Percentiles rank a stretch among this genome's conserved stretches.
phyloP scores from a whole-genome alignment of 2,797 vertebrate species.

The Petrocephalus sullivani region DNA sequence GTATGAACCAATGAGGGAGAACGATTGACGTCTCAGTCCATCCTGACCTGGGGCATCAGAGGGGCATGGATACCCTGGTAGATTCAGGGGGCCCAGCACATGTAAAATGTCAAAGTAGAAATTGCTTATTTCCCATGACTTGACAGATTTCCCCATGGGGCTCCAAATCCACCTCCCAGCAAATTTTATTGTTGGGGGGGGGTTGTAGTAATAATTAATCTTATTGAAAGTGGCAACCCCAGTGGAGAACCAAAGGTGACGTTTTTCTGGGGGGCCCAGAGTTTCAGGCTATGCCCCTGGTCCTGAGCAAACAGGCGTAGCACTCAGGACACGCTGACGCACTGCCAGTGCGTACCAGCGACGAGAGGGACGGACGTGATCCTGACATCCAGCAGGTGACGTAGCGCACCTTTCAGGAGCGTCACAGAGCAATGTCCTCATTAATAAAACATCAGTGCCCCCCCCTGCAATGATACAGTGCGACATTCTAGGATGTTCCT shows the following conservation, averaged over 20 bases:
- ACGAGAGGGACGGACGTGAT: neutral
- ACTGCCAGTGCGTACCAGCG: neutral
- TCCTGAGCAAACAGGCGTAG: neutral
- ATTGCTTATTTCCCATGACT: too few species aligned
- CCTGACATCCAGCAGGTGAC: neutral
- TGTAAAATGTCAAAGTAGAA: too few species aligned
- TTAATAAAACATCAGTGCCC: slow-evolving; percentile 53
- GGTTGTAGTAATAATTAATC: neutral
- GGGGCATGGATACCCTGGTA: neutral
- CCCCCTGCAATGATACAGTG: slow-evolving; percentile 39
- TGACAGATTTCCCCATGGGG: too few species aligned
- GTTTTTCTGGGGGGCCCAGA: neutral
- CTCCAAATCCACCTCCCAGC: neutral
- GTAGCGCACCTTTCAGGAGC: slow-evolving; percentile 28
- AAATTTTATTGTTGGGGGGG: neutral
- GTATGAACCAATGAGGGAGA: neutral
- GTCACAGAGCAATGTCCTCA: slow-evolving; percentile 41
- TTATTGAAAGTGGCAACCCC: neutral
- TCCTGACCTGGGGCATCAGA: neutral
- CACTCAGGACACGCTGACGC: neutral
- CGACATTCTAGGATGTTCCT: slow-evolving; percentile 42
- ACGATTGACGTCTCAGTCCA: neutral
- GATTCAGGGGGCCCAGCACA: neutral
- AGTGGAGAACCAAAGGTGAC: neutral
- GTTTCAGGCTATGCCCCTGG: neutral